A percentile compares a stretch with the other conserved stretches of the same genome.
phyloP scores from a whole-genome alignment of 2,888 invertebrate species.

The Danaus chrysippus region DNA sequence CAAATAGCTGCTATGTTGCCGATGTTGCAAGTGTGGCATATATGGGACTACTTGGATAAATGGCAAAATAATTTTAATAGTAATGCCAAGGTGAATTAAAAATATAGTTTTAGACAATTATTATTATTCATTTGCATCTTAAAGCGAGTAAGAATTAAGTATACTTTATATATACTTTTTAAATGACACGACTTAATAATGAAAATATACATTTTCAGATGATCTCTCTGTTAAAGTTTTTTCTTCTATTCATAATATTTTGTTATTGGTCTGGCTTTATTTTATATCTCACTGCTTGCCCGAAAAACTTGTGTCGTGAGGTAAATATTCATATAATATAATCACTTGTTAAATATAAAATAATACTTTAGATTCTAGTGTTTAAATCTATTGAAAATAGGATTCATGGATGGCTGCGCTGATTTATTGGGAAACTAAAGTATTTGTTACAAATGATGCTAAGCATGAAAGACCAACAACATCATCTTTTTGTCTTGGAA shows the following conservation, averaged over 20 bases:
- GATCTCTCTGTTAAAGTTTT: slow-evolving; percentile 51
- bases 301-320: slow-evolving; percentile 56
- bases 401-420: slow-evolving; percentile 63
- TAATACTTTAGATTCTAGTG: background rate
- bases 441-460: slow-evolving; percentile 55
- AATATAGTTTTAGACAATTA: no score
- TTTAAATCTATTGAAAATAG: slow-evolving; percentile 36
- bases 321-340: slow-evolving; percentile 38
- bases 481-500: slow-evolving; percentile 57
- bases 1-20: slow-evolving; percentile 58
- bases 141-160: background rate
- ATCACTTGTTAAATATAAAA: background rate
- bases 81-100: slow-evolving; percentile 49
- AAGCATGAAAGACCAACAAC: slow-evolving; percentile 56
- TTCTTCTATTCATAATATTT: slow-evolving; percentile 48
- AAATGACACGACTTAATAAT: slow-evolving; percentile 24
- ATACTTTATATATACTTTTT: background rate
- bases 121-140: no score
- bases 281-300: slow-evolving; percentile 60
- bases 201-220: slow-evolving; percentile 45
- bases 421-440: slow-evolving; percentile 68
- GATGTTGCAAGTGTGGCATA: slow-evolving; percentile 66
- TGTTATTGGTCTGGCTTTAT: slow-evolving; percentile 69
- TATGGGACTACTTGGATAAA: slow-evolving; percentile 59
- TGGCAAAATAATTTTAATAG: slow-evolving; percentile 57